Conservation (phyloP, 2,888 invertebrate species). For the Exocentrus adspersus region DNA sequence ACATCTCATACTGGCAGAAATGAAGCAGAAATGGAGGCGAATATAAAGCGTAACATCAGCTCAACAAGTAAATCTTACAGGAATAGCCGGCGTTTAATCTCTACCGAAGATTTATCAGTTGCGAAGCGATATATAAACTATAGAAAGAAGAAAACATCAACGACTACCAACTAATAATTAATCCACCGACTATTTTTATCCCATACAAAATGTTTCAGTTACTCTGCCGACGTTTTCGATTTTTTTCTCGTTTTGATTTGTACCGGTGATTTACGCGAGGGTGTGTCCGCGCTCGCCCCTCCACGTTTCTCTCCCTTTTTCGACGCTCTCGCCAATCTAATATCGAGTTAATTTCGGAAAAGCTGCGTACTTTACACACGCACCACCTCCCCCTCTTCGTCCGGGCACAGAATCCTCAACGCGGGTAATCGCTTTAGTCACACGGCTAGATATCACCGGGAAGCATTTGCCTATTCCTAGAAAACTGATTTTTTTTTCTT, state of each 20-base stretch:
- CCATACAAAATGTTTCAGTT: too few species aligned
- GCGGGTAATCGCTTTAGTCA: not conserved
- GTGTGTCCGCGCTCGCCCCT: too few species aligned
- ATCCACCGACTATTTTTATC: not conserved
- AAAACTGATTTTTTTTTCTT: not conserved
- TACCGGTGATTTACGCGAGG: too few species aligned
- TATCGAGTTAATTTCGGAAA: conserved; percentile 31
- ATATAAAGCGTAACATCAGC: too few species aligned
- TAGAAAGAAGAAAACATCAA: not conserved
- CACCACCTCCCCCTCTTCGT: conserved; percentile 1
- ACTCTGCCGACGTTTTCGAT: too few species aligned
- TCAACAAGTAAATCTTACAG: not conserved
- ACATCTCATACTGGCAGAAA: too few species aligned
- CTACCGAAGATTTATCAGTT: not conserved
- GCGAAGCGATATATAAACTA: not conserved
- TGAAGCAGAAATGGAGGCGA: too few species aligned
- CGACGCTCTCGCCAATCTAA: conserved; percentile 19
- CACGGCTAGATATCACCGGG: too few species aligned
- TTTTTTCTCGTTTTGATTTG: too few species aligned
- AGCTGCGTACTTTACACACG: conserved; percentile 25
- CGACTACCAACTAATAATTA: not conserved
- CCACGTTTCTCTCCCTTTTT: too few species aligned
- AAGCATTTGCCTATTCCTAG: too few species aligned
- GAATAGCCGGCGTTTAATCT: not conserved
- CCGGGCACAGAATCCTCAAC: conserved; percentile 28